Evolutionary conservation across 2,113 vertebrate species (phyloP), one percentile per base, ranked within the genome.

Genomic region (Geothlypis trichas): DNA sequence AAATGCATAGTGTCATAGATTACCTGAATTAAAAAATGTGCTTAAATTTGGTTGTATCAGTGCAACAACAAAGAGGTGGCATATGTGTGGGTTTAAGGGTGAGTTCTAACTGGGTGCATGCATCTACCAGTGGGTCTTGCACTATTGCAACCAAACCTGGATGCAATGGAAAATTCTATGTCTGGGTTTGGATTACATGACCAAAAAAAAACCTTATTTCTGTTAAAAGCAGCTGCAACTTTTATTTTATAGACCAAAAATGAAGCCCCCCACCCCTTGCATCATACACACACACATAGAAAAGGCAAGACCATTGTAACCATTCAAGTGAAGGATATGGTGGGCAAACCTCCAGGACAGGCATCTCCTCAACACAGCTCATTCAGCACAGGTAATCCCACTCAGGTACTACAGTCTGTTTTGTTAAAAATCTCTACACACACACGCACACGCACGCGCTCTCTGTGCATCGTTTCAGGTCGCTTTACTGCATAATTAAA

Each of bases 401-500:
- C 91, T 95, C 97, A 95, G 87, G 87, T 96, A 96, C 95, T 96
- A 95, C 94, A 96, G 81, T 93, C 95, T 87, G 77, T 90, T 94
- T 66, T 59, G 55, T 94, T 97, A 98, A 97, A 84, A 98, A 98
- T 93, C 68, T 91, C 89, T 57, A 83, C 91, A 69, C 84, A 51
- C 82, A 46, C 68, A 71, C 23, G 5, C 81, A 18, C 63, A 0
- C 87, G n/a, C 78, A 55, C 41, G 4, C 58, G 5, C 76, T 84
- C 90, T 54, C 18, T 57, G 52, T 90, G 94, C 92, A 96, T 92
- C 78, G 75, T 82, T 97, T 96, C 96, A 96, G 74, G 94, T 96
- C 96, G 97, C 90, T 97, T 97, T 87, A 97, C 97, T 97, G 97
- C 96, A 97, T 97, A 94, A 97, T 96, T 97, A 95, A 98, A 95